Conservation (phyloP, 2,888 invertebrate genomes). For the Barypeithes pellucidus region DNA sequence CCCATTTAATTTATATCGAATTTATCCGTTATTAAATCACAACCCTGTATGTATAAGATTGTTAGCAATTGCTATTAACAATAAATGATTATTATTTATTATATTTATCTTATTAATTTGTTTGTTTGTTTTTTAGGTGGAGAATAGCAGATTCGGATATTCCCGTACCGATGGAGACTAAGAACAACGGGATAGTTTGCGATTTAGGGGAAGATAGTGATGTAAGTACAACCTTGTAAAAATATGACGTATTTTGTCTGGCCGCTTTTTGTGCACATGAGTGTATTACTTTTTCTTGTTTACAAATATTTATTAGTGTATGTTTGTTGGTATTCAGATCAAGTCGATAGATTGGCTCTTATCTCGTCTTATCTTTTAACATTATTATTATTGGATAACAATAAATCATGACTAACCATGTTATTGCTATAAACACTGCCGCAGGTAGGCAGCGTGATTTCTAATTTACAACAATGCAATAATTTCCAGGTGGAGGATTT, state of each 20-base stretch:
- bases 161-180: slow-evolving; percentile 65
- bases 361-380: slow-evolving; percentile 6
- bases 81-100: too few relatives aligned
- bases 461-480: not conserved
- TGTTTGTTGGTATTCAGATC: not conserved
- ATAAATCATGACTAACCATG: not conserved
- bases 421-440: not conserved
- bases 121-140: slow-evolving; percentile 74
- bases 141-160: slow-evolving; percentile 78
- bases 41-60: too few relatives aligned
- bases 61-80: too few relatives aligned
- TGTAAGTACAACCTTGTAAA: slow-evolving; percentile 68
- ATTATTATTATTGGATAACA: not conserved
- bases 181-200: slow-evolving; percentile 74
- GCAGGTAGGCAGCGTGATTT: not conserved
- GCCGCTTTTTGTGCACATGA: too few relatives aligned
- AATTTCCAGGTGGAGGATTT: slow-evolving; percentile 83
- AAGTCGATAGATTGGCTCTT: not conserved
- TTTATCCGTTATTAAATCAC: too few relatives aligned
- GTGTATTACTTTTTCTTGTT: not conserved
- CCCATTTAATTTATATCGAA: too few relatives aligned
- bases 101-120: not conserved
- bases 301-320: slow-evolving; percentile 1
- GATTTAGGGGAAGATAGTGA: slow-evolving; percentile 71
- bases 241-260: not conserved